Base-by-base conservation (phyloP, 2,113 vertebrate species). In the Narcine bancroftii region DNA sequence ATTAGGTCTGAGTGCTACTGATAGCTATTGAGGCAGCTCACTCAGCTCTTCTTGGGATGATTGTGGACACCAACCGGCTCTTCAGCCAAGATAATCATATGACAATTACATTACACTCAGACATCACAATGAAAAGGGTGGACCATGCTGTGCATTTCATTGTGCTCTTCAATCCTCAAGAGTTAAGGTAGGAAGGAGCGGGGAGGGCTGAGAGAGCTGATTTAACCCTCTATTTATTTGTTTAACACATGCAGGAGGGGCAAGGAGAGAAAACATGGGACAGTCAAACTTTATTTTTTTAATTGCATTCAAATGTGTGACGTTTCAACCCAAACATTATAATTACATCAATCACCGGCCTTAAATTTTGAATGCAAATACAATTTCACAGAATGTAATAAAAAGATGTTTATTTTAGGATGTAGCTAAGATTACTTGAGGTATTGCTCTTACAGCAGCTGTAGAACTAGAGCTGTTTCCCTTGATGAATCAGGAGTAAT, bases 11-110 rank as follows among this genome's bases (percentile, higher is more conserved):
- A n/a, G n/a, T n/a, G n/a, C n/a, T n/a, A n/a, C n/a, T n/a, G n/a
- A n/a, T n/a, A n/a, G n/a, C n/a, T n/a, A n/a, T n/a, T n/a, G n/a
- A n/a, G n/a, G n/a, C n/a, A n/a, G n/a, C n/a, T n/a, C n/a, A n/a
- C n/a, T n/a, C n/a, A n/a, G n/a, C n/a, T n/a, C n/a, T n/a, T n/a
- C n/a, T n/a, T n/a, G n/a, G n/a, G n/a, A n/a, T n/a, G n/a, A n/a
- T n/a, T n/a, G n/a, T n/a, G n/a, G n/a, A 95, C 66, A 21, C 45
- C 73, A 17, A 92, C 60, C 17, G 6, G 33, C 81, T 85, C 81
- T 85, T 85, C 50, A 85, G 53, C 50, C 81, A 87, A 83, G 81
- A 87, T 53, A 87, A 87, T 60, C 81, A 63, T 87, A 87, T 87
- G 81, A 53, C 60, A 87, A 87, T 87, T 87, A 87, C 81, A 87